phyloP scores from a whole-genome alignment of 2,888 invertebrate genomes.

The Platycnemis pennipes region DNA sequence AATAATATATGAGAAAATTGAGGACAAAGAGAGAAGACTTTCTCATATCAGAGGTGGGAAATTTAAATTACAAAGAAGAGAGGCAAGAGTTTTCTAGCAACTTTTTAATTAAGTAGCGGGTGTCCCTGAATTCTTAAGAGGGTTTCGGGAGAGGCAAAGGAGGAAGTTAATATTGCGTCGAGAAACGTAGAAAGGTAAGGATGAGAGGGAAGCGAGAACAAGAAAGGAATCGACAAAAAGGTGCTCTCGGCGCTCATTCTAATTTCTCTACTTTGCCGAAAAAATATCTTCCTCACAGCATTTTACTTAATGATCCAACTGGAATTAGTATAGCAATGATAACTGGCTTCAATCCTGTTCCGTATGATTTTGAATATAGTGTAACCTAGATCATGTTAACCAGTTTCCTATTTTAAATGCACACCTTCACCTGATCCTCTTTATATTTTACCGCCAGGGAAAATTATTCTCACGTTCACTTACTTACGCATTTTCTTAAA shows the following conservation, averaged over 20 bases:
- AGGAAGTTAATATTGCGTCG: not conserved
- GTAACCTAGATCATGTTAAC: too few species aligned
- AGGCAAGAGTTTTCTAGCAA: slow-evolving; percentile 24
- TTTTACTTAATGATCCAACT: too few species aligned
- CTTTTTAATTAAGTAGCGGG: slow-evolving; percentile 62
- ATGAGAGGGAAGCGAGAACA: not conserved
- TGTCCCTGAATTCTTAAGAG: slow-evolving; percentile 49
- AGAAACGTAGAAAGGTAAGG: not conserved
- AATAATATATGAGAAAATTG: not conserved
- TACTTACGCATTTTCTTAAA: too few species aligned
- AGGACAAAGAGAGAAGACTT: slow-evolving; percentile 6
- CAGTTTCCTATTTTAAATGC: too few species aligned
- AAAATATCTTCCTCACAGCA: too few species aligned
- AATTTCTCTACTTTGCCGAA: not conserved
- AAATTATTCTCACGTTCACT: too few species aligned
- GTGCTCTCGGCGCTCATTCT: not conserved
- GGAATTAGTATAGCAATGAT: too few species aligned
- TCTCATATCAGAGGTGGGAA: slow-evolving; percentile 16
- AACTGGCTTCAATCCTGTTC: too few species aligned
- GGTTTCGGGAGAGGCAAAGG: not conserved
- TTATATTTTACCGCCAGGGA: too few species aligned
- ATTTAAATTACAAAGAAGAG: slow-evolving; percentile 50
- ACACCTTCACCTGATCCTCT: too few species aligned
- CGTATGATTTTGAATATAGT: too few species aligned
- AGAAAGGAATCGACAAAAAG: not conserved